A percentile compares a stretch with the other conserved stretches of the same genome.
Conservation (phyloP, 2,888 invertebrate species). For the Pyrrhia umbra region DNA sequence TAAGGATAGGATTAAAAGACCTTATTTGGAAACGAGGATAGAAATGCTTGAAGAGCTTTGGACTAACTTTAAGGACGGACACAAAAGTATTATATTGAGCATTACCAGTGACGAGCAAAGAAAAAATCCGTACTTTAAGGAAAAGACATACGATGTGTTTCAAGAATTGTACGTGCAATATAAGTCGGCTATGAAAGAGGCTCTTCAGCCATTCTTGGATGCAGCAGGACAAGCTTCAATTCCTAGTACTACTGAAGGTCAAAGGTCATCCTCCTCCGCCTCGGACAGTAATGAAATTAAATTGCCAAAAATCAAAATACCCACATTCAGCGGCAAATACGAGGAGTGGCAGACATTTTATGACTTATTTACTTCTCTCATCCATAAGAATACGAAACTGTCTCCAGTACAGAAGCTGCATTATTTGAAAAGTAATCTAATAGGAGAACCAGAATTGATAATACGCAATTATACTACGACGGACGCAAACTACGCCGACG, state of each 20-base stretch:
- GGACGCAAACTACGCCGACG: conserved; percentile 31
- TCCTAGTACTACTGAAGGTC: neutral
- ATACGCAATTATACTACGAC: conserved; percentile 25
- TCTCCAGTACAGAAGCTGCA: conserved; percentile 26
- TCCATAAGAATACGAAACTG: conserved; percentile 18
- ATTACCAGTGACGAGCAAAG: neutral
- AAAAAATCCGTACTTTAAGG: neutral
- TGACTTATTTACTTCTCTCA: conserved; percentile 25
- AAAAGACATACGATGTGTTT: neutral
- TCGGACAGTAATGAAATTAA: neutral
- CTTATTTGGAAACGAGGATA: conserved; percentile 12
- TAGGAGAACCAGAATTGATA: conserved; percentile 28
- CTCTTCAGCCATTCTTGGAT: conserved; percentile 6
- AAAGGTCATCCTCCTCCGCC: neutral
- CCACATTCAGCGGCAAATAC: conserved; percentile 25
- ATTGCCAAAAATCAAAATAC: conserved; percentile 4
- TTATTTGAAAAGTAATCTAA: conserved; percentile 21
- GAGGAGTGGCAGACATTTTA: conserved; percentile 26
- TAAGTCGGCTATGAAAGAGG: conserved; percentile 2
- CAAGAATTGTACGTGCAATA: conserved; percentile 4
- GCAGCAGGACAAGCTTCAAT: neutral
- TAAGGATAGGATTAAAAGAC: conserved; percentile 14
- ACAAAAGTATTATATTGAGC: neutral
- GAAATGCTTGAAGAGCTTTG: conserved; percentile 3
- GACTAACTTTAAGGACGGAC: conserved; percentile 2